These are phyloP conservation scores for Oreochromis niloticus DNA, from an alignment of 2,113 vertebrate species.

Conservation along the genomic window DNA sequence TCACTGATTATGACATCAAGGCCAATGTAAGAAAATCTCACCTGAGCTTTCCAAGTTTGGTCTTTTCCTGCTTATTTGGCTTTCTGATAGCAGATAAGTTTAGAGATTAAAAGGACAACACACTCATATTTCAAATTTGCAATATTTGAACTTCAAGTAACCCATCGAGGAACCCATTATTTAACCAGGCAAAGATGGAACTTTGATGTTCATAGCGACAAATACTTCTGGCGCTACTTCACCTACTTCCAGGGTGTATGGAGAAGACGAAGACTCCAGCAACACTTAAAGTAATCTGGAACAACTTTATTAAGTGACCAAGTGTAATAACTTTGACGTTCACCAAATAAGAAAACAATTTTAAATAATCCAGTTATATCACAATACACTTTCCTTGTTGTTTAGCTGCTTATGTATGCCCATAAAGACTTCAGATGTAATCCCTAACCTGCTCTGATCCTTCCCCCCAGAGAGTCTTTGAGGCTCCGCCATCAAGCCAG, in stretches of 20 bases:
- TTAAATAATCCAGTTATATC: not conserved
- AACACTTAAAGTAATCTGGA: not conserved
- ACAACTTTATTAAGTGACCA: not conserved
- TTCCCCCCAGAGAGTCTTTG: slow-evolving; percentile 59
- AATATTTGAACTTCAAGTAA: not conserved
- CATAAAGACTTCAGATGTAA: not conserved
- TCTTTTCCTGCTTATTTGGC: not conserved
- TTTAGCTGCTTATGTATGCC: not conserved
- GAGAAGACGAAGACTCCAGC: not conserved
- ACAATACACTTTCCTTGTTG: not conserved
- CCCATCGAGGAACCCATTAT: not conserved
- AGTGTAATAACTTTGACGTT: not conserved
- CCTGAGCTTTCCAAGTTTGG: not conserved
- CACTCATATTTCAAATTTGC: not conserved
- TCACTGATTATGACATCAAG: slow-evolving; percentile 75
- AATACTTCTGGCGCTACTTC: not conserved
- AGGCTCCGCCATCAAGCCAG: slow-evolving; percentile 59
- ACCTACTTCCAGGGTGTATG: not conserved
- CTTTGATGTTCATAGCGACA: not conserved
- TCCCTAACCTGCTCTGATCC: not conserved
- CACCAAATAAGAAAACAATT: not conserved
- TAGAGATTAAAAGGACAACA: not conserved
- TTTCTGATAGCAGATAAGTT: not conserved
- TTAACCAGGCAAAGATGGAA: not conserved
- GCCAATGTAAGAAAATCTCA: slow-evolving; percentile 47